Base-by-base conservation (phyloP, 2,113 vertebrate genomes). In the Arvicanthis niloticus region DNA sequence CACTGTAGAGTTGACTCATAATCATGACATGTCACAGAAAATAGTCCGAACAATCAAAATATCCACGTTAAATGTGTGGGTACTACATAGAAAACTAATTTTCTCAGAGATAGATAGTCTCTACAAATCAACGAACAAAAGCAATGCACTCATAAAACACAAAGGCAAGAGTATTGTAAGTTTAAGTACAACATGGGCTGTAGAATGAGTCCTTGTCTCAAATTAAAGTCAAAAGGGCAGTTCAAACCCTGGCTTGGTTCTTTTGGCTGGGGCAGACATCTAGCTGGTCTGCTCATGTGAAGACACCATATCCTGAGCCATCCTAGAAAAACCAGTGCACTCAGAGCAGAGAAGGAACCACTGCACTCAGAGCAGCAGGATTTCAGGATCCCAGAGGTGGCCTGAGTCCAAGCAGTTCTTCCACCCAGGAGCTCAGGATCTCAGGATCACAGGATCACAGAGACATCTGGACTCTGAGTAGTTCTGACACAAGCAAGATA, bases 71-170 rank as follows among this genome's bases (percentile, higher is more conserved):
- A 48, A 37, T 51, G 11, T 73, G 5, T 53, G 8, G 5, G 53
- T 62, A 22, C 37, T 75, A 24, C 51, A 42, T 4, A 93, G 53
- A 77, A 94, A 89, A 89, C 87, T 77, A 60, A 73, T 88, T 94
- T 42, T 29, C 45, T 91, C 42, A 78, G 82, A 31, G 45, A 76
- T 10, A 92, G 89, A 81, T 17, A 93, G 26, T 90, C 86, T 92
- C 75, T 31, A 42, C 37, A 65, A 93, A 65, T 86, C 15, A 95
- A 40, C 4, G 75, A 82, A 72, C 13, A 75, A 89, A 58, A 42
- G n/a, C 51, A 58, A 88, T 87, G 8, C 5, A 51, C 17, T 34
- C 21, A 21, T 73, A 21, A 34, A 24, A 29, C 22, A 56, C 7
- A 40, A 48, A 72, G 48, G 7, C 48, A 73, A 9, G 42, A 29